A percentile compares a stretch with the other conserved stretches of the same genome.
Evolutionary conservation across 2,113 vertebrate genomes (phyloP).

Genomic region (Petromus typicus): DNA sequence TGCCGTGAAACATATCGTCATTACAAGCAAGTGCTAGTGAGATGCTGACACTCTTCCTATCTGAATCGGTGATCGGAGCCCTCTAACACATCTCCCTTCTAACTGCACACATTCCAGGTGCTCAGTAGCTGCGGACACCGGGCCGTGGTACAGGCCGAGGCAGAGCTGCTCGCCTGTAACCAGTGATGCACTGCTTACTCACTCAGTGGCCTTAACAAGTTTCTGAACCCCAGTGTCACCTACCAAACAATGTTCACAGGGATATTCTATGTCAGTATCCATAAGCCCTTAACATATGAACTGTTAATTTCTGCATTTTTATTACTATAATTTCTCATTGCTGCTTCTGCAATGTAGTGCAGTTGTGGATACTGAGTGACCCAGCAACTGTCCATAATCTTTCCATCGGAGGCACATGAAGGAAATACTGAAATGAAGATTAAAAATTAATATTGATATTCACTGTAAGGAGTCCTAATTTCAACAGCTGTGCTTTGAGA

Average conservation of each 20-base stretch:
- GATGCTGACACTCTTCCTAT: not conserved
- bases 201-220: not conserved
- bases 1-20: not conserved
- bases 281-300: not conserved
- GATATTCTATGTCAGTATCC: too few species aligned
- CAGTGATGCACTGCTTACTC: too few species aligned
- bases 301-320: not conserved
- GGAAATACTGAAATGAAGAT: not conserved
- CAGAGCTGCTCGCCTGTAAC: not conserved
- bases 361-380: not conserved
- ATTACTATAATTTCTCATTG: not conserved
- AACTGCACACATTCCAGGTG: not conserved
- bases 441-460: not conserved
- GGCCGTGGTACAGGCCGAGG: not conserved
- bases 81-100: not conserved
- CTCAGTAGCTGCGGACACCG: too few species aligned
- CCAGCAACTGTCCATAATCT: not conserved
- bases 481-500: not conserved
- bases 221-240: not conserved
- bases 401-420: not conserved
- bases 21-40: not conserved
- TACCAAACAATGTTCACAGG: too few species aligned
- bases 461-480: not conserved
- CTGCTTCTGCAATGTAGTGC: not conserved
- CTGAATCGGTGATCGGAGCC: not conserved